A percentile compares a stretch with the other conserved stretches of the same genome.
These are phyloP conservation scores for Barnardius zonarius DNA, from an alignment of 2,113 vertebrate genomes.

Conservation along the genomic window DNA sequence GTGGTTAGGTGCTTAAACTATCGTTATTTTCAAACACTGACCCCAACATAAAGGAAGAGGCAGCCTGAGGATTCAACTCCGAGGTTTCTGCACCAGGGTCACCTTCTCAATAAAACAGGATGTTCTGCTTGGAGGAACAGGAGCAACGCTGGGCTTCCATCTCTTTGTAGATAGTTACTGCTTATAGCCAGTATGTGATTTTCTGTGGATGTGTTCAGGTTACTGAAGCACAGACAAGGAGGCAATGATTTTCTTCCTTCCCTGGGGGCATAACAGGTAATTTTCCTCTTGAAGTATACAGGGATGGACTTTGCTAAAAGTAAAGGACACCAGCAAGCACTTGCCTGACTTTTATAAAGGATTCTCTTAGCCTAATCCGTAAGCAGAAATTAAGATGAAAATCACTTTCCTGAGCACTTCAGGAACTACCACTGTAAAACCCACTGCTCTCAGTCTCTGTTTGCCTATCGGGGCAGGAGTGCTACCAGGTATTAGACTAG, in stretches of 20 bases:
- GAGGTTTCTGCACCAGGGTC: not conserved
- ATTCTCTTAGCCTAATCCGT: not conserved
- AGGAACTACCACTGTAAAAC: not conserved
- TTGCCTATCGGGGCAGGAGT: not conserved
- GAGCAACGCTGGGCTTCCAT: not conserved
- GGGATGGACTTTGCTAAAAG: not conserved
- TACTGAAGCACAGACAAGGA: not conserved
- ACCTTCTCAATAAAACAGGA: not conserved
- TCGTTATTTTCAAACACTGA: not conserved
- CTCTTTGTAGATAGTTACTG: not conserved
- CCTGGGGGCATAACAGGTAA: not conserved
- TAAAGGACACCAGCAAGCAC: not conserved
- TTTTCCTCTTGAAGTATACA: not conserved
- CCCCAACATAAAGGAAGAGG: not conserved
- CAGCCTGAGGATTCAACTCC: not conserved
- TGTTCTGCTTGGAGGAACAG: not conserved
- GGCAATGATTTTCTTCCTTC: not conserved
- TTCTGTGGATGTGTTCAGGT: not conserved
- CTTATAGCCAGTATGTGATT: not conserved
- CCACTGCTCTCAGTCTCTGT: rapidly evolving
- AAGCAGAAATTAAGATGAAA: not conserved
- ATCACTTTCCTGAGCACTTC: not conserved
- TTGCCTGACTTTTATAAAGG: not conserved
- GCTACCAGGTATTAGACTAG: not conserved
- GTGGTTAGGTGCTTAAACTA: not conserved